Conservation (phyloP, 37 sponge, comb jelly and placozoan species). For the Cliona cf. orientalis region DNA sequence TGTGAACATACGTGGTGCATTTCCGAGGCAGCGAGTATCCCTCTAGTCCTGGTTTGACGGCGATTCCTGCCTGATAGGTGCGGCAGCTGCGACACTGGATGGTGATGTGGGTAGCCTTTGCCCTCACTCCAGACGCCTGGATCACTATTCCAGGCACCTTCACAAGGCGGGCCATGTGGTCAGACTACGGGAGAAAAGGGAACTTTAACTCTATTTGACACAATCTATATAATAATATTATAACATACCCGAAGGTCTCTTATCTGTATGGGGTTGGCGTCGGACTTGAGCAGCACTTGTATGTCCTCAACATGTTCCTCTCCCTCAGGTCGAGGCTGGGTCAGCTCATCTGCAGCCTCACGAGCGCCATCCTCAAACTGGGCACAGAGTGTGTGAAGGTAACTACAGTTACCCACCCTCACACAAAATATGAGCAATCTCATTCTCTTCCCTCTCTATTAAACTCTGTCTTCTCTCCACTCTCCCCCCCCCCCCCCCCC, state of each 20-base stretch:
- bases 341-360: conserved; percentile 97
- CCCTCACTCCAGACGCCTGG: conserved; percentile 89
- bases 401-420: too few species aligned
- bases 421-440: too few species aligned
- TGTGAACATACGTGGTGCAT: conserved; percentile 67
- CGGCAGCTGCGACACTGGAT: conserved; percentile 95
- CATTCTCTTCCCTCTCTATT: too few species aligned
- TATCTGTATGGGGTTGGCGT: conserved; percentile 81
- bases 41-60: conserved; percentile 93
- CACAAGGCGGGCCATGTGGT: conserved; percentile 96
- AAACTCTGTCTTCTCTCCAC: too few species aligned
- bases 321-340: conserved; percentile 88
- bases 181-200: conserved; percentile 59
- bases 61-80: conserved; percentile 70
- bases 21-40: conserved; percentile 93
- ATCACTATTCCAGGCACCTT: conserved; percentile 96
- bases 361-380: conserved; percentile 95
- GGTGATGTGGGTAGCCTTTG: conserved; percentile 95
- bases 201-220: background rate
- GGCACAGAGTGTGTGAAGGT: background rate
- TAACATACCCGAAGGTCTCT: conserved; percentile 85
- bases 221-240: background rate
- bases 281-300: conserved; percentile 83
- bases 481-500: too few species aligned
- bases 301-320: conserved; percentile 93